Base-by-base conservation (phyloP, 2,797 vertebrate species). In the Aeoliscus strigatus region DNA sequence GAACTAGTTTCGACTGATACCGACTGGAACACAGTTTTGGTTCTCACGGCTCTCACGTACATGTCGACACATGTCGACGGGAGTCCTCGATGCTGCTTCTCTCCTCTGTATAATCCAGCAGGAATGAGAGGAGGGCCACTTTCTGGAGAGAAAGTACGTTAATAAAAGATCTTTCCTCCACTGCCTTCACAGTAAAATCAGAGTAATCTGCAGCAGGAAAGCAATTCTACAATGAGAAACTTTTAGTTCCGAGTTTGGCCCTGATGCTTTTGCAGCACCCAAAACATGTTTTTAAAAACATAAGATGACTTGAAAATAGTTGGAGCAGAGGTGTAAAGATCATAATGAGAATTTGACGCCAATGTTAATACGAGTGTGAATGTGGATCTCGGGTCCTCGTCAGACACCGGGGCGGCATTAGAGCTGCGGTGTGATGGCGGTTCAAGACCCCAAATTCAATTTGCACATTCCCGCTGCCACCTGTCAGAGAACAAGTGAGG, bases 391-490 rank as follows among this genome's bases (percentile, higher is more conserved):
- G 37, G 55, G 18, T 33, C 45, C 36, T 13, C 9, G 60, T 66
- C 43, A 58, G 73, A 68, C 63, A 48, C 35, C 0, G 4, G 36
- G 11, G 59, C 39, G 11, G 12, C 42, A 66, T 66, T 42, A 47
- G 52, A 43, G 54, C 34, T 35, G 47, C 27, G 32, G 62, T 69
- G 68, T 42, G 58, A 75, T 24, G 29, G 32, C 23, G 31, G 60
- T 34, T 51, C 28, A 35, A 35, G 47, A 79, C 63, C 62, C 51
- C 18, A 48, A 72, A 78, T 72, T 83, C 54, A 83, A 79, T 84
- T 81, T 75, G 53, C 76, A 76, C 65, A 49, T 60, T 46, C 45
- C 51, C 58, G 15, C 36, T 38, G 30, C 44, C 69, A 78, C 70
- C 70, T 75, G 71, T 64, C 70, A 69, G 62, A 53, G 41, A 61